These are phyloP conservation scores for Nemapogon koenigi DNA, from an alignment of 2,888 invertebrate genomes.

Conservation along the genomic window DNA sequence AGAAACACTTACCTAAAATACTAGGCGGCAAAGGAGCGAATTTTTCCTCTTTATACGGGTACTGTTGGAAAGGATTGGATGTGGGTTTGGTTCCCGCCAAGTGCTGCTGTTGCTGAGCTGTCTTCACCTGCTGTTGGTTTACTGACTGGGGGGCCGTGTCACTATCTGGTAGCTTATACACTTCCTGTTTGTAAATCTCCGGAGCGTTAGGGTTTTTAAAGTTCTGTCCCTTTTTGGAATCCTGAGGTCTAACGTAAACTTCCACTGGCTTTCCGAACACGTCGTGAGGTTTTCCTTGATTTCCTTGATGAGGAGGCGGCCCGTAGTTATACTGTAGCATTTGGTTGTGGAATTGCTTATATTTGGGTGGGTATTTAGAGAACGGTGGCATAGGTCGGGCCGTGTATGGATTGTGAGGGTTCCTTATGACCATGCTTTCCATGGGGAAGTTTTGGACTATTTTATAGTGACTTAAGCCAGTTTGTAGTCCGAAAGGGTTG, in stretches of 20 bases:
- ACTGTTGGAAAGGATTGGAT: slow-evolving; percentile 36
- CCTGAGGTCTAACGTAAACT: slow-evolving; percentile 33
- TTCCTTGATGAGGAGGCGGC: slow-evolving; percentile 39
- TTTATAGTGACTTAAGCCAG: slow-evolving; percentile 41
- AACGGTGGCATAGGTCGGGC: slow-evolving; percentile 42
- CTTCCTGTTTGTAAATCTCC: slow-evolving; percentile 48
- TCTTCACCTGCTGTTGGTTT: slow-evolving; percentile 42
- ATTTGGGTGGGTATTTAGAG: slow-evolving; percentile 40
- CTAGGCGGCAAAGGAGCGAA: slow-evolving; percentile 37
- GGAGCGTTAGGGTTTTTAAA: slow-evolving; percentile 19
- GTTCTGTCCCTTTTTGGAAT: slow-evolving; percentile 26
- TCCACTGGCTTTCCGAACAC: slow-evolving; percentile 42
- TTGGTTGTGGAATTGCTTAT: slow-evolving; percentile 36
- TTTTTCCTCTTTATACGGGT: slow-evolving; percentile 36
- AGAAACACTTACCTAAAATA: slow-evolving; percentile 52
- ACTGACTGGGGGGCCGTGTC: slow-evolving; percentile 40
- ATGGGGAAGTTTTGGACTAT: slow-evolving; percentile 45
- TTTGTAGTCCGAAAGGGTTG: slow-evolving; percentile 46
- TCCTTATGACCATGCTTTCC: slow-evolving; percentile 43
- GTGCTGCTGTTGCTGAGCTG: slow-evolving; percentile 41
- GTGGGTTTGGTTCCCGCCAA: slow-evolving; percentile 17
- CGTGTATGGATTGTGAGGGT: slow-evolving; percentile 43
- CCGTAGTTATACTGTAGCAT: slow-evolving; percentile 45
- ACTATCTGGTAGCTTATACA: slow-evolving; percentile 45
- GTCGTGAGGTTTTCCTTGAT: slow-evolving; percentile 32